Evolutionary conservation across 2,888 invertebrate species (phyloP).

Genomic region (Trisateles emortualis): DNA sequence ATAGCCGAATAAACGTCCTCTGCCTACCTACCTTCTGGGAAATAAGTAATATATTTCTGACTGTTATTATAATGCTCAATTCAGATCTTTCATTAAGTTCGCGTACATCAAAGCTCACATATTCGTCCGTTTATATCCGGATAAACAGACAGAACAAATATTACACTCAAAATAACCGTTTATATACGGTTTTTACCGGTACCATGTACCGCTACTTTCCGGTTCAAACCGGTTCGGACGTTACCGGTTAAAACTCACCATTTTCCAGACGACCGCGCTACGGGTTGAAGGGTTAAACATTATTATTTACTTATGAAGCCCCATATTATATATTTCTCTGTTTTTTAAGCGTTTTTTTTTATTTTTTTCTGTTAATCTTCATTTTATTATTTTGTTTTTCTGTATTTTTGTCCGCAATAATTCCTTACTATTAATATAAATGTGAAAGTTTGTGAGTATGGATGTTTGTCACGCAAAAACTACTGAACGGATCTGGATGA

Average conservation of each 20-base stretch:
- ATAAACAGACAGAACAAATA: conserved; percentile 1
- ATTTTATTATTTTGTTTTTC: not conserved
- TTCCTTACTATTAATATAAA: too few relatives aligned
- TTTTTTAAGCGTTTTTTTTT: conserved; percentile 2
- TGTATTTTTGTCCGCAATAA: too few relatives aligned
- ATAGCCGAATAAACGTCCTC: too few relatives aligned
- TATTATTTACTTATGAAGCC: conserved; percentile 54
- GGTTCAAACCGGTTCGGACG: conserved; percentile 48
- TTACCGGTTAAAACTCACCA: conserved; percentile 60
- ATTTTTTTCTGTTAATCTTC: not conserved
- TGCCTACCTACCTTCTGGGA: too few relatives aligned
- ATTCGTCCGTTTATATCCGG: not conserved
- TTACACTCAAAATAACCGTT: conserved; percentile 5
- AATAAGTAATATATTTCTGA: too few relatives aligned
- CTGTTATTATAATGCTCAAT: too few relatives aligned
- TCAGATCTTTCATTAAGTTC: not conserved
- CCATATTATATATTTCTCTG: conserved; percentile 5
- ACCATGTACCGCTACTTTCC: conserved; percentile 20
- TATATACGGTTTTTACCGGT: conserved; percentile 5
- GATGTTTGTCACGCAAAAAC: too few relatives aligned
- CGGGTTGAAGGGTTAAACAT: conserved; percentile 52
- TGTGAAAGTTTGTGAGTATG: too few relatives aligned
- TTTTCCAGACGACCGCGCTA: conserved; percentile 54
- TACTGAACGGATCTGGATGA: too few relatives aligned
- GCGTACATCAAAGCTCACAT: not conserved